Evolutionary conservation across 2,113 vertebrate genomes (phyloP).

Genomic region (Poeciliopsis prolifica): DNA sequence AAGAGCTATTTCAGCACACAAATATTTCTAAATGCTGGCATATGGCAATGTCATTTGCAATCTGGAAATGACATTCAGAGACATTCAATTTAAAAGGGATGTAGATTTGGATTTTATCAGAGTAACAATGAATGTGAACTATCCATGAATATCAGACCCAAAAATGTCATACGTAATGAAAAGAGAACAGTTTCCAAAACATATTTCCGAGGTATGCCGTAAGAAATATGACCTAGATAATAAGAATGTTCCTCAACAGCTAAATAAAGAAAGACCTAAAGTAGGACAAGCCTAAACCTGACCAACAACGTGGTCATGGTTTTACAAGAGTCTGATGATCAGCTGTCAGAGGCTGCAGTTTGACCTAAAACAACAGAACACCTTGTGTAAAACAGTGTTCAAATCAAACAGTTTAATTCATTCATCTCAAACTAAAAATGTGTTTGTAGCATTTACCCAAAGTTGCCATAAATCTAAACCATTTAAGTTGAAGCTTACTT

Average conservation of each 20-base stretch:
- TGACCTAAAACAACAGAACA: neutral
- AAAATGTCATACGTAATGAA: neutral
- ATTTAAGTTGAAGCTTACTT: neutral
- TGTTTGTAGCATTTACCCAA: neutral
- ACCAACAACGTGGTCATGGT: neutral
- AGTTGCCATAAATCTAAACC: neutral
- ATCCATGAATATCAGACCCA: neutral
- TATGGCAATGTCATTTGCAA: neutral
- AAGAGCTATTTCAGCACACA: no score
- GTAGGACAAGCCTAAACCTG: neutral
- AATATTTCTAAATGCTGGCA: neutral
- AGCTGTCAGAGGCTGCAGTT: neutral
- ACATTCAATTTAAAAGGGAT: neutral
- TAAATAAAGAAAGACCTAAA: neutral
- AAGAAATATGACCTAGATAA: neutral
- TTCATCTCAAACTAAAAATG: neutral
- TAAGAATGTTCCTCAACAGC: neutral
- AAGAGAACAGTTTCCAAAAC: neutral
- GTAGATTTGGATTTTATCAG: neutral
- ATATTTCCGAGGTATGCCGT: neutral
- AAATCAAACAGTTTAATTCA: neutral
- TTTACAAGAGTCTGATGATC: neutral
- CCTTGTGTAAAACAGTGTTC: neutral
- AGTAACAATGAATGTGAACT: neutral
- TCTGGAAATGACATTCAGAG: no score